phyloP scores from a whole-genome alignment of 2,888 invertebrate genomes.

The Agrilus cyanescens region DNA sequence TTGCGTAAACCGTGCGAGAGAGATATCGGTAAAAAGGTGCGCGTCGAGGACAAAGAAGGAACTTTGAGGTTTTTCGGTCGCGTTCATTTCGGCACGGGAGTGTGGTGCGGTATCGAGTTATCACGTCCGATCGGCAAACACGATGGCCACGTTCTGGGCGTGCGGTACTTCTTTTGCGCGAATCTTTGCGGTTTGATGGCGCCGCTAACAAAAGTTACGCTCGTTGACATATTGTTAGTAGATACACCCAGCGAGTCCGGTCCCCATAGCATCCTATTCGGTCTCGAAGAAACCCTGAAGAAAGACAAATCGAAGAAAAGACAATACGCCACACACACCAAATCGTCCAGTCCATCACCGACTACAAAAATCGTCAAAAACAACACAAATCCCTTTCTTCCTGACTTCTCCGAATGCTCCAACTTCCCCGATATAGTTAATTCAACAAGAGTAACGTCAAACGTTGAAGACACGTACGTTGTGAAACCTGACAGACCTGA shows the following conservation, averaged over 20 bases:
- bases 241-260: slow-evolving; percentile 42
- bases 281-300: slow-evolving; percentile 28
- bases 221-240: slow-evolving; percentile 30
- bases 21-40: slow-evolving; percentile 28
- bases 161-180: slow-evolving; percentile 49
- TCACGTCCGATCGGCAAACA: slow-evolving; percentile 45
- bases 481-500: background rate
- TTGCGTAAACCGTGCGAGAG: slow-evolving; percentile 12
- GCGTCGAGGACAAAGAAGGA: slow-evolving; percentile 35
- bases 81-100: slow-evolving; percentile 41
- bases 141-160: slow-evolving; percentile 49
- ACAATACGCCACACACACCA: slow-evolving; percentile 29
- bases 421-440: slow-evolving; percentile 9
- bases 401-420: slow-evolving; percentile 7
- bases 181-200: slow-evolving; percentile 50
- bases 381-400: background rate
- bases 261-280: slow-evolving; percentile 49
- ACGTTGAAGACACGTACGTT: slow-evolving; percentile 2
- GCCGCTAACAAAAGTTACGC: slow-evolving; percentile 43
- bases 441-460: slow-evolving; percentile 4
- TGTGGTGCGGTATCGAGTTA: slow-evolving; percentile 56
- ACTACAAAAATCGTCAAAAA: too few relatives aligned
- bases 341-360: slow-evolving; percentile 34
- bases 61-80: slow-evolving; percentile 45
- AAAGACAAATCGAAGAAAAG: slow-evolving; percentile 7